Conservation (phyloP, 2,888 invertebrate genomes). For the Eumacrocentrus americanus region DNA sequence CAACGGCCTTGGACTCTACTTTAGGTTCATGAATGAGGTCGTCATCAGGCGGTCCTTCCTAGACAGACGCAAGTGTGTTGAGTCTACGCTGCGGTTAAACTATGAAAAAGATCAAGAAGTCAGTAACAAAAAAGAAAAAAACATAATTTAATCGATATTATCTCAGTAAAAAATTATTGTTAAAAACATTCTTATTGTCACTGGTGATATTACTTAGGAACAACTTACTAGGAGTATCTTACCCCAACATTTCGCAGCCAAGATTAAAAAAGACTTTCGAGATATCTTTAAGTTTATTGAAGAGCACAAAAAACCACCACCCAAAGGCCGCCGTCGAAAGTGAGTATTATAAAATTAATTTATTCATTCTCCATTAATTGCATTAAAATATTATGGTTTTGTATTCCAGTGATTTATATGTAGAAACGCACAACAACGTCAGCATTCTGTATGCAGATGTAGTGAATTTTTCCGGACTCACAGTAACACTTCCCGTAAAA, state of each 20-base stretch:
- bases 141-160: background rate
- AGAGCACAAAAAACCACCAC: conserved; percentile 57
- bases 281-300: conserved; percentile 61
- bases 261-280: conserved; percentile 66
- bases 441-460: conserved; percentile 92
- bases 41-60: conserved; percentile 85
- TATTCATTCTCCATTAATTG: background rate
- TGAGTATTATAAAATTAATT: conserved; percentile 41
- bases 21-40: conserved; percentile 86
- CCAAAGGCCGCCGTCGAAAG: conserved; percentile 61
- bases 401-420: conserved; percentile 78
- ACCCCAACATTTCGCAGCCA: conserved; percentile 80
- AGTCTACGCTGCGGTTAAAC: conserved; percentile 80
- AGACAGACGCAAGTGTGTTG: conserved; percentile 84
- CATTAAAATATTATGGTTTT: background rate
- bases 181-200: too few species aligned
- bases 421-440: conserved; percentile 87
- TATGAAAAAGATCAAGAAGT: conserved; percentile 88
- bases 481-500: conserved; percentile 80
- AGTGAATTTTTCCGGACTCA: conserved; percentile 89
- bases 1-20: conserved; percentile 85
- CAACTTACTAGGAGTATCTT: conserved; percentile 84
- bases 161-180: too few species aligned
- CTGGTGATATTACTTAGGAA: conserved; percentile 65
- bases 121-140: conserved; percentile 31